Conservation (phyloP, 2,888 invertebrate genomes). For the Macaria notata region DNA sequence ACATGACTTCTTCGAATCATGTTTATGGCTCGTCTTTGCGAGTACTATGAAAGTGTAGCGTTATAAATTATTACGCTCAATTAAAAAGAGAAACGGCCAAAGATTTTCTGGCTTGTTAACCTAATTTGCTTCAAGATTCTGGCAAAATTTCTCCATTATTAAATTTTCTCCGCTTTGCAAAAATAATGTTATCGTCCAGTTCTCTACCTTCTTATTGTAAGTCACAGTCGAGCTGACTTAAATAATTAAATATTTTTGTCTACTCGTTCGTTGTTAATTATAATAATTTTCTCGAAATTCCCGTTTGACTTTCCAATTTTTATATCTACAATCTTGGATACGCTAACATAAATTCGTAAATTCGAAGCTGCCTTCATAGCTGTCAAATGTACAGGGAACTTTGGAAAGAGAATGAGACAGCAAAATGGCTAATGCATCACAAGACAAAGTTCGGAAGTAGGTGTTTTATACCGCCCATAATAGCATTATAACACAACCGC, state of each 20-base stretch:
- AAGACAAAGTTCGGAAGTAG: no score
- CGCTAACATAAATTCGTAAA: no score
- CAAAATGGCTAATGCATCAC: no score
- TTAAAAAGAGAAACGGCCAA: slow-evolving; percentile 48
- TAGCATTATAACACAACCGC: slow-evolving; percentile 5
- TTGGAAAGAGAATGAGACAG: no score
- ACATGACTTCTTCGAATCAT: no score
- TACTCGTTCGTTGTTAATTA: no score
- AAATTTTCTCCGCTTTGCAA: slow-evolving; percentile 23
- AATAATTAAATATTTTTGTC: slow-evolving; percentile 18
- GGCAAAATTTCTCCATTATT: slow-evolving; percentile 35
- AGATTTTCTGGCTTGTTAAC: slow-evolving; percentile 47
- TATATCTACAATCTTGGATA: no score
- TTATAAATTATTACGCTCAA: slow-evolving; percentile 49
- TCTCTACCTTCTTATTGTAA: neutral
- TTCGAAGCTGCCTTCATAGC: no score
- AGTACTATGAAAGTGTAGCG: slow-evolving; percentile 26
- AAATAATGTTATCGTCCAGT: slow-evolving; percentile 1
- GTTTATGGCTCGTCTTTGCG: no score
- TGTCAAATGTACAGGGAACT: no score
- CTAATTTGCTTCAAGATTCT: slow-evolving; percentile 47
- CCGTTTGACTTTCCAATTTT: no score
- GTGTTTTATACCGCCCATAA: slow-evolving; percentile 8
- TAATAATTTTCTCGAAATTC: no score
- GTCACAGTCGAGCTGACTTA: slow-evolving; percentile 8